phyloP scores from a whole-genome alignment of 1,140 invertebrate species.

The Micrasema longulum region DNA sequence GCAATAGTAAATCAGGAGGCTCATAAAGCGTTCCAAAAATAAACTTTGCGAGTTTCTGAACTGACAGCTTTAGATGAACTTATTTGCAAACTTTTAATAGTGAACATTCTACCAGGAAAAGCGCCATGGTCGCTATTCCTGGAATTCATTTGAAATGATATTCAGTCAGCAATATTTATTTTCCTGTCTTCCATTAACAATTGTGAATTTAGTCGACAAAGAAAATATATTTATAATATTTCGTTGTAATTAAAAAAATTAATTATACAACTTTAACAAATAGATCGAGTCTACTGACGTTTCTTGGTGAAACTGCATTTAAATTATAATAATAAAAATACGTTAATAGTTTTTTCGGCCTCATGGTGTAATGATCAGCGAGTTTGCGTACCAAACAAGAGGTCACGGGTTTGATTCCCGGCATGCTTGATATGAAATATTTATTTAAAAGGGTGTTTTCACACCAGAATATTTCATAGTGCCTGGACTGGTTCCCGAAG shows the following conservation, averaged over 20 bases:
- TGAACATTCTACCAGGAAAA: constrained; percentile 22
- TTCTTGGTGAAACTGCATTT: too few relatives aligned
- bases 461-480: too few relatives aligned
- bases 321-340: too few relatives aligned
- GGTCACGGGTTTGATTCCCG: too few relatives aligned
- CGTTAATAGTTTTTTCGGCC: too few relatives aligned
- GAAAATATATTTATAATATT: background rate
- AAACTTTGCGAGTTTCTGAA: constrained; percentile 7
- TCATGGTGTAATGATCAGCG: too few relatives aligned
- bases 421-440: too few relatives aligned
- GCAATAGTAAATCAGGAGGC: background rate
- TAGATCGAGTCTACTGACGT: background rate
- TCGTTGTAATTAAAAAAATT: background rate
- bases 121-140: constrained; percentile 7
- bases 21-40: constrained; percentile 2
- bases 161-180: constrained; percentile 1
- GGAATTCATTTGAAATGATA: constrained; percentile 4
- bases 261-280: background rate
- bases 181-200: constrained; percentile 1
- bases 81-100: constrained; percentile 33
- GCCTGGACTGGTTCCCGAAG: too few relatives aligned
- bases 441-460: too few relatives aligned
- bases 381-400: too few relatives aligned
- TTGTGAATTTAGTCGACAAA: background rate
- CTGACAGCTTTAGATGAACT: background rate